Conservation (phyloP, 2,888 invertebrate species). For the Drosophila pseudotalamancana region DNA sequence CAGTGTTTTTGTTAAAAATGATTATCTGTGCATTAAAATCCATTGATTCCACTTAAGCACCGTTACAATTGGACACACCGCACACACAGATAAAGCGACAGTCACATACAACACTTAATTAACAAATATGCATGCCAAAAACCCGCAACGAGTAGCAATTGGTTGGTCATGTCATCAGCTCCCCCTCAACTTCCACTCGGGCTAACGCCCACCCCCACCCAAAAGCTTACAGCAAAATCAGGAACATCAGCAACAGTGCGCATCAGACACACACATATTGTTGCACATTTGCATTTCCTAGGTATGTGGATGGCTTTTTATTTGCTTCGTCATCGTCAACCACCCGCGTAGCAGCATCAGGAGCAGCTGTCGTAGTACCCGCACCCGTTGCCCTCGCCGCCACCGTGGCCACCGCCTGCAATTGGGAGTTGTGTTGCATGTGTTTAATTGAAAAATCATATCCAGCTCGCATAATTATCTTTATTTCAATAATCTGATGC, state of each 20-base stretch:
- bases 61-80: conserved; percentile 62
- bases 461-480: conserved; percentile 82
- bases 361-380: neutral
- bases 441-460: conserved; percentile 83
- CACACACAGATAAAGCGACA: conserved; percentile 18
- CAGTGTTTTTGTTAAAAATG: conserved; percentile 63
- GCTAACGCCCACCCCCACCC: neutral
- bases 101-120: conserved; percentile 71
- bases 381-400: conserved; percentile 22
- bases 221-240: neutral
- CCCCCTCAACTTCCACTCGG: neutral
- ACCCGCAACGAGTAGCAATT: conserved; percentile 76
- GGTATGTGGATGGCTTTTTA: conserved; percentile 55
- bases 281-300: conserved; percentile 28
- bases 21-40: conserved; percentile 80
- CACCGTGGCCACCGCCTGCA: conserved; percentile 11
- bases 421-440: conserved; percentile 69
- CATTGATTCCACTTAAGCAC: conserved; percentile 81
- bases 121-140: conserved; percentile 79
- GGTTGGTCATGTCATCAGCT: conserved; percentile 67
- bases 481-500: conserved; percentile 81
- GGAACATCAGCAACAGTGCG: neutral
- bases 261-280: neutral
- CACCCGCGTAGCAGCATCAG: conserved; percentile 30
- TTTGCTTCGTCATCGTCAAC: conserved; percentile 58